phyloP scores from a whole-genome alignment of 2,113 vertebrate species.

The Stictonetta naevosa region DNA sequence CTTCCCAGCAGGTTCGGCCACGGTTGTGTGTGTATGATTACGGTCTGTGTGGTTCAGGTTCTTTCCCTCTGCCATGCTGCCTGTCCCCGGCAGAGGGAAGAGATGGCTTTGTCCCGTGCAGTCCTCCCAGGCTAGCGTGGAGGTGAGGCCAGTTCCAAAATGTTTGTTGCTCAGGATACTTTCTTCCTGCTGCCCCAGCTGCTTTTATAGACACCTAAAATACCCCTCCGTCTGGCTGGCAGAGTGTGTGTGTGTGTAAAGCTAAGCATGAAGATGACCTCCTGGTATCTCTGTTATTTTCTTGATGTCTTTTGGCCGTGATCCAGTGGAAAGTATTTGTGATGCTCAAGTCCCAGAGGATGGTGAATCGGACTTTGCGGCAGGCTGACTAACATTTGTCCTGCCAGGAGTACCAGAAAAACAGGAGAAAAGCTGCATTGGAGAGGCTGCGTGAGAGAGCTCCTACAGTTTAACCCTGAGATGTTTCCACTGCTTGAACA shows the following conservation, averaged over 20 bases:
- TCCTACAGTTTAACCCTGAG: background rate
- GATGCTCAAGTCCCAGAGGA: background rate
- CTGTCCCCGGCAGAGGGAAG: rapidly evolving
- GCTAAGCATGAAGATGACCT: background rate
- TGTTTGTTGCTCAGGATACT: background rate
- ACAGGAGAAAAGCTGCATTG: background rate
- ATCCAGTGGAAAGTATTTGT: background rate
- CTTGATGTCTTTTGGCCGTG: background rate
- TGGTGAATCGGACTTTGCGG: background rate
- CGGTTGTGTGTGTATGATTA: background rate
- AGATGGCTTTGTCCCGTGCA: background rate
- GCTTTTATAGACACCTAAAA: background rate
- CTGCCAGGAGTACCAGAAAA: background rate
- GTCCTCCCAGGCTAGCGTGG: background rate
- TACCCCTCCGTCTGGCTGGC: background rate
- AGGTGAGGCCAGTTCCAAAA: background rate
- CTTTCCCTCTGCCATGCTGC: background rate
- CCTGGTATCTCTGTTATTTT: background rate
- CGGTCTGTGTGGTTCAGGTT: background rate
- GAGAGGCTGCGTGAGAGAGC: background rate
- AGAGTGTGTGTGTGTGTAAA: background rate
- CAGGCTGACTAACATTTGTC: rapidly evolving
- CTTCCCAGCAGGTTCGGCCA: background rate
- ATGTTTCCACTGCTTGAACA: background rate
- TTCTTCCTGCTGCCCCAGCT: background rate